Evolutionary conservation across 2,888 invertebrate species (phyloP).

Genomic region (Eudasyphora cyanicolor): DNA sequence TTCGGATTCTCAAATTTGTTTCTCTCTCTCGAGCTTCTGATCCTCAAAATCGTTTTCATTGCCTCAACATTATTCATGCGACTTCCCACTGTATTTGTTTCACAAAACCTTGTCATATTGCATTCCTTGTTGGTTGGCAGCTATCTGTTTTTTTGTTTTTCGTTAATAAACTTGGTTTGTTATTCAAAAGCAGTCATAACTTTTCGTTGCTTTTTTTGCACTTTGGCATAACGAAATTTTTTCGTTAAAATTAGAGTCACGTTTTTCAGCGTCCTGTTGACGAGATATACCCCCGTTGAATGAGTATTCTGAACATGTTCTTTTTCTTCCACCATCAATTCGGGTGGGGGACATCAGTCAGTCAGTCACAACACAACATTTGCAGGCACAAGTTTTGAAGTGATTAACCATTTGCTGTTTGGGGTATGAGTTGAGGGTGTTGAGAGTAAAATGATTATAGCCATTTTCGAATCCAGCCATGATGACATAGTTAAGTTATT

Average conservation of each 20-base stretch:
- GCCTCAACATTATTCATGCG: background rate
- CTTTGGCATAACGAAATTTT: conserved; percentile 42
- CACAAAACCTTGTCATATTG: conserved; percentile 46
- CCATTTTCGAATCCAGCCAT: conserved; percentile 1
- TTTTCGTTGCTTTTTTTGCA: conserved; percentile 46
- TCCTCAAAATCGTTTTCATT: background rate
- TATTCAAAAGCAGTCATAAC: conserved; percentile 59
- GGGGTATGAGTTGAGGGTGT: background rate
- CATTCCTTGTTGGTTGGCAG: conserved; percentile 29
- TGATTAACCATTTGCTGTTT: conserved; percentile 42
- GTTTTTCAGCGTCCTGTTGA: conserved; percentile 65
- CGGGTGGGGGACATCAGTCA: too few species aligned
- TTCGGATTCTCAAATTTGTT: too few species aligned
- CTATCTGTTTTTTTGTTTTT: conserved; percentile 3
- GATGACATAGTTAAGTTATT: conserved; percentile 57
- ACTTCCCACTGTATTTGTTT: background rate
- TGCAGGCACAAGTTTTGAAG: conserved; percentile 20
- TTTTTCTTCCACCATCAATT: background rate
- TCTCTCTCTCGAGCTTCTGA: too few species aligned
- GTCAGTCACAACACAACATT: background rate
- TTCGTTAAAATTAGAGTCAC: conserved; percentile 63
- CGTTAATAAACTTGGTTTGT: conserved; percentile 37
- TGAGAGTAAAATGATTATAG: background rate
- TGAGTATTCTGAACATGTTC: conserved; percentile 47
- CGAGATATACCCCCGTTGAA: conserved; percentile 49